phyloP scores from a whole-genome alignment of 2,797 vertebrate species.

The Tenualosa ilisha region DNA sequence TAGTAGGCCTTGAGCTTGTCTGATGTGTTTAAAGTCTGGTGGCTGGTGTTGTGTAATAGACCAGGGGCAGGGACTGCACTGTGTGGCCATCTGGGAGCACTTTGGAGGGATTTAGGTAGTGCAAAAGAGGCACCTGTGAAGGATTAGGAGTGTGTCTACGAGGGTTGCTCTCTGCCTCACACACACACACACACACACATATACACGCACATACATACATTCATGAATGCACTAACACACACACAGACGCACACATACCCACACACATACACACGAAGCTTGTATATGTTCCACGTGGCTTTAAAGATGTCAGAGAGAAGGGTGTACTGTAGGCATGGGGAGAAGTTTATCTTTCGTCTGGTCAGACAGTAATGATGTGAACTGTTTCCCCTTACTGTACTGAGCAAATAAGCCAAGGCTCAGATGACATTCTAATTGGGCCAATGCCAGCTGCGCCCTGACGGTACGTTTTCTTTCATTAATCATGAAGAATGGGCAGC shows the following conservation, averaged over 20 bases:
- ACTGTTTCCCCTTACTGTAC: neutral
- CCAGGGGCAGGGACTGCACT: slow-evolving; percentile 17
- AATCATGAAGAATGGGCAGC: neutral
- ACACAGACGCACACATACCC: neutral
- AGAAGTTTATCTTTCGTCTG: slow-evolving; percentile 3
- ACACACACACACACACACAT: slow-evolving; percentile 3
- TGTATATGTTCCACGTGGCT: neutral
- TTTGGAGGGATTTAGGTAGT: slow-evolving; percentile 40
- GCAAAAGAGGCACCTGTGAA: slow-evolving; percentile 40
- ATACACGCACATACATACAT: neutral
- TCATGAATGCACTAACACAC: neutral
- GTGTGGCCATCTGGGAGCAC: slow-evolving; percentile 43
- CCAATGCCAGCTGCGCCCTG: neutral
- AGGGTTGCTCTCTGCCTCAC: slow-evolving; percentile 20
- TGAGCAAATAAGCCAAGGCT: neutral
- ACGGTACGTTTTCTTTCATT: neutral
- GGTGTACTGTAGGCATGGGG: neutral
- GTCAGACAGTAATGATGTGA: neutral
- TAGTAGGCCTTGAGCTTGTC: neutral
- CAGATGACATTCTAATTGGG: slow-evolving; percentile 6
- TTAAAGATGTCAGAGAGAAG: neutral
- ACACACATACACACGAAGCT: too few relatives aligned
- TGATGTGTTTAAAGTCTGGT: neutral
- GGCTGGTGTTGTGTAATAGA: slow-evolving; percentile 31
- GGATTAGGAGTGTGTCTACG: slow-evolving; percentile 32